A percentile compares a stretch with the other conserved stretches of the same genome.
phyloP scores from a whole-genome alignment of 2,113 vertebrate genomes.

The Sorex araneus region DNA sequence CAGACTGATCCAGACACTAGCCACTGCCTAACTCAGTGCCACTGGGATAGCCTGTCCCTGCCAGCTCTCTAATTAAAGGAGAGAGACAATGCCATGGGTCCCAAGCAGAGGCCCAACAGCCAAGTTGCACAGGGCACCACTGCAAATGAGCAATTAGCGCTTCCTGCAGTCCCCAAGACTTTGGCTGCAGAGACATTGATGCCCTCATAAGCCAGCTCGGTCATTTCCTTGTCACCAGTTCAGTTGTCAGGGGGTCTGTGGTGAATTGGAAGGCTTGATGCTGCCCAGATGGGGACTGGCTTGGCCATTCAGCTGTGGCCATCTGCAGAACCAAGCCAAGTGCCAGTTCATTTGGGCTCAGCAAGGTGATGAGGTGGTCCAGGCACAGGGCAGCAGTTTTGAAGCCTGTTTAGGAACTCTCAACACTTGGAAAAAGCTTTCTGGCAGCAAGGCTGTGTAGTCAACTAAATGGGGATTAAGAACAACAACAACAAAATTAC shows the following conservation, averaged over 20 bases:
- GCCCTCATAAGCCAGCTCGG: conserved; percentile 81
- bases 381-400: not conserved
- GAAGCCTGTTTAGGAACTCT: conserved; percentile 55
- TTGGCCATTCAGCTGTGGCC: too few species aligned
- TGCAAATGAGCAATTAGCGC: conserved; percentile 88
- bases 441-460: conserved; percentile 49
- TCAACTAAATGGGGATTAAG: conserved; percentile 10
- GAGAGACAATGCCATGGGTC: conserved; percentile 77
- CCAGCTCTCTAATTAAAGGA: conserved; percentile 79
- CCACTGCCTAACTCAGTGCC: conserved; percentile 20
- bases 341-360: too few species aligned
- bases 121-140: conserved; percentile 87
- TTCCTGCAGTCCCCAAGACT: conserved; percentile 76
- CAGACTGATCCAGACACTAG: conserved; percentile 16
- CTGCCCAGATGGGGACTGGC: not conserved
- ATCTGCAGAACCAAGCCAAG: too few species aligned
- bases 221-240: conserved; percentile 83
- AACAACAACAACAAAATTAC: too few species aligned
- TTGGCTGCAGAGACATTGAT: conserved; percentile 78
- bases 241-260: conserved; percentile 60
- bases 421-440: conserved; percentile 26
- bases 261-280: conserved; percentile 45
- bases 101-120: conserved; percentile 76
- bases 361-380: too few species aligned
- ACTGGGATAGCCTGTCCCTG: not conserved